Base-by-base conservation (phyloP, 2,888 invertebrate species). In the Clunio marinus region DNA sequence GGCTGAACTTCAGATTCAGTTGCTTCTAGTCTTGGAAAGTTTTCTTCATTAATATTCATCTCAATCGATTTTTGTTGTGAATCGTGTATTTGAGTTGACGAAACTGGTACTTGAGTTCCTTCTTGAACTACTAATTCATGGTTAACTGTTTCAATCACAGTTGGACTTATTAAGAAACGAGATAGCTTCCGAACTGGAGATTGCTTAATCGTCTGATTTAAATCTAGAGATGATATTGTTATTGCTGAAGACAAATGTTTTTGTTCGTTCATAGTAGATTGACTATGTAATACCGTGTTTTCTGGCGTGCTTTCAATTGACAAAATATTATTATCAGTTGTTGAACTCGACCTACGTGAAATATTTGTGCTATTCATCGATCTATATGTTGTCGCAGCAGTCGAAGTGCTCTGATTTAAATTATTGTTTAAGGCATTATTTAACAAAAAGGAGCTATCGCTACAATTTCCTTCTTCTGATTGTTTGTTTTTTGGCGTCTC, bases 151-250 rank as follows among this genome's bases (percentile, higher is more conserved):
- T 69, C 69, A 74, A 86, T 86, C 32, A 88, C 82, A 1, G 91
- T 90, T 22, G 91, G 90, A 76, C 90, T 91, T 72, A 91, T 90
- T 75, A 90, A 83, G 79, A 91, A 91, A 69, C 91, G 81, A 28
- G 91, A 91, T 73, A 91, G 88, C 76, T 91, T 91, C 70, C 90
- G 81, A 45, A 82, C 82, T 59, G 84, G 83, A 72, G 84, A 84
- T 7, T 81, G 78, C 17, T 79, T 77, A n/a, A n/a, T n/a, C 70
- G 81, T 81, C 35, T 75, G 70, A 1, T 32, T 67, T 55, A 27
- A 45, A 27, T 32, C 22, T 37, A 13, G 22, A 24, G 15, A 27
- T 2, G 22, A 27, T 20, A 20, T 15, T 7, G 20, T 15, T 2
- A 45, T 7, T 17, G 28, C 17, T 17, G 41, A 10, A 15, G 24